A percentile compares a stretch with the other conserved stretches of the same genome.
Evolutionary conservation across 2,797 vertebrate genomes (phyloP).

Genomic region (Rhinichthys osculus): DNA sequence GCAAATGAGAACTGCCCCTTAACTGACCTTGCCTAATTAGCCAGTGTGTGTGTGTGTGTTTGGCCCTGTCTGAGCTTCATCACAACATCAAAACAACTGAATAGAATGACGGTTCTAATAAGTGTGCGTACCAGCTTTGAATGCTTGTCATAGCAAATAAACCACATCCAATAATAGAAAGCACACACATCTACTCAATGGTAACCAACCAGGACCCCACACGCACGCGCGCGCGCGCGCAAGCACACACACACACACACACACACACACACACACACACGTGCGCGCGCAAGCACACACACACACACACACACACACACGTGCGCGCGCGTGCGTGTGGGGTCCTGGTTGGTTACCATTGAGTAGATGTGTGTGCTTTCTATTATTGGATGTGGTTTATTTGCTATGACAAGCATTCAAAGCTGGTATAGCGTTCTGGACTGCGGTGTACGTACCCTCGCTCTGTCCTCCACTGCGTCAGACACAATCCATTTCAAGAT

Average conservation of each 20-base stretch:
- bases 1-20: conserved; percentile 52
- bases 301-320: no score
- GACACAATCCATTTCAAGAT: conserved; percentile 60
- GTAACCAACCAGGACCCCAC: no score
- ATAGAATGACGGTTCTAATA: conserved; percentile 23
- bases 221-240: no score
- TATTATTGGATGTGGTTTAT: conserved; percentile 56
- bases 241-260: no score
- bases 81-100: conserved; percentile 21
- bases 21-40: conserved; percentile 79
- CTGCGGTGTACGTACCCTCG: conserved; percentile 43
- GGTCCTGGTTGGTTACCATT: conserved; percentile 28
- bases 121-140: no score
- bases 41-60: conserved; percentile 26
- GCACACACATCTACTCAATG: no score
- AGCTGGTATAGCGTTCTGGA: conserved; percentile 30
- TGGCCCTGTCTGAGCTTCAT: background rate
- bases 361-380: conserved; percentile 28
- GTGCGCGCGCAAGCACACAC: no score
- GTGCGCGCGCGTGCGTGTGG: conserved; percentile 6
- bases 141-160: no score
- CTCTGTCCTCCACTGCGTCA: conserved; percentile 54
- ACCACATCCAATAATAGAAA: no score
- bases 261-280: no score
- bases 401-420: conserved; percentile 51